Evolutionary conservation across 2,888 invertebrate species (phyloP).

Genomic region (Tinea pellionella): DNA sequence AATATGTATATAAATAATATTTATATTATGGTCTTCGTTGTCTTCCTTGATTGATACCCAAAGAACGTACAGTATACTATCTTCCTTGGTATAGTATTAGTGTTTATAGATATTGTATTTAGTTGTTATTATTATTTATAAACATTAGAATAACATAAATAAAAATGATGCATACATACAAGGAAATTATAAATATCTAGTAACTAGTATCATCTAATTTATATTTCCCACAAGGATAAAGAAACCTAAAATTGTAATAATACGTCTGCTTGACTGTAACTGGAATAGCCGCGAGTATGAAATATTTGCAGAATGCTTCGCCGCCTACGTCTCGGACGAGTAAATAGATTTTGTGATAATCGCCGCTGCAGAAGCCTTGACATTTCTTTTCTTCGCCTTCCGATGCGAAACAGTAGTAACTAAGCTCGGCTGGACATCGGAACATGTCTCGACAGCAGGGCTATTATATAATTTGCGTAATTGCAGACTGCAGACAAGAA

Average conservation of each 20-base stretch:
- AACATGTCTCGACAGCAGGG: slow-evolving; percentile 33
- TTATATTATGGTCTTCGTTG: too few species aligned
- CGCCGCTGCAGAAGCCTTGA: slow-evolving; percentile 25
- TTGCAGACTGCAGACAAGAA: slow-evolving; percentile 37
- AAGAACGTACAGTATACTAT: too few species aligned
- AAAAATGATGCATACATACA: too few species aligned
- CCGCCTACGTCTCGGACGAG: slow-evolving; percentile 7
- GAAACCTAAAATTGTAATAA: slow-evolving; percentile 2
- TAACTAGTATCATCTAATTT: too few species aligned
- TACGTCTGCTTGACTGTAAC: neutral
- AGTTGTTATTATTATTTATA: too few species aligned
- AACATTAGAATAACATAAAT: too few species aligned
- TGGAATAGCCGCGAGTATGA: slow-evolving; percentile 3
- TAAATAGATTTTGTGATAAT: slow-evolving; percentile 8
- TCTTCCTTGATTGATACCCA: too few species aligned
- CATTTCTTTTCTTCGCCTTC: slow-evolving; percentile 39
- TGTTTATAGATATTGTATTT: too few species aligned
- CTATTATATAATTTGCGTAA: slow-evolving; percentile 61
- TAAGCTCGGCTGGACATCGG: slow-evolving; percentile 36
- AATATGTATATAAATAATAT: too few species aligned
- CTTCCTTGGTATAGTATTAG: too few species aligned
- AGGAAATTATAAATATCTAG: too few species aligned
- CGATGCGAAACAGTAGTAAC: slow-evolving; percentile 25
- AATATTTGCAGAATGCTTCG: slow-evolving; percentile 3
- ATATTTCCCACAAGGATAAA: neutral